Evolutionary conservation across 2,888 invertebrate species (phyloP).

Genomic region (Pseudeuparius sepicola): DNA sequence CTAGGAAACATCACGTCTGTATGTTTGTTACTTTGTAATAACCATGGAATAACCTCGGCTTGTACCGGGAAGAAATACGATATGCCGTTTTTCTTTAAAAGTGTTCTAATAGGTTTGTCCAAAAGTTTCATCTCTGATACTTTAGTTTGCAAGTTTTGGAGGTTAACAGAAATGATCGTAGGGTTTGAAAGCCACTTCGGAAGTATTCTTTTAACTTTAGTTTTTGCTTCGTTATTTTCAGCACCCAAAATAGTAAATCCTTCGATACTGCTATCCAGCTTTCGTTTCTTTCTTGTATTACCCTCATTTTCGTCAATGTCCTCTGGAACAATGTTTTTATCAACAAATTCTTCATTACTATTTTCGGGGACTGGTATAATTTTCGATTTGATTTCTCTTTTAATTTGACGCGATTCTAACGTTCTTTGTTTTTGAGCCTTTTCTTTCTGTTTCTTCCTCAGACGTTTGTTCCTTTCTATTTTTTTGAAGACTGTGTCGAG

Average conservation of each 20-base stretch:
- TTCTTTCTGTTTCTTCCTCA: slow-evolving; percentile 34
- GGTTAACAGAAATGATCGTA: slow-evolving; percentile 61
- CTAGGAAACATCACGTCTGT: slow-evolving; percentile 59
- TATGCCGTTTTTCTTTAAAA: slow-evolving; percentile 60
- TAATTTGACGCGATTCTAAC: slow-evolving; percentile 22
- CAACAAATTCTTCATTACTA: slow-evolving; percentile 27
- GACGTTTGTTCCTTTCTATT: slow-evolving; percentile 48
- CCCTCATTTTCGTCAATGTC: slow-evolving; percentile 9
- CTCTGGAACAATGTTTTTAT: slow-evolving; percentile 15
- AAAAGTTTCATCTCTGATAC: slow-evolving; percentile 51
- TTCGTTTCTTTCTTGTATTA: slow-evolving; percentile 23
- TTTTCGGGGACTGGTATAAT: slow-evolving; percentile 25
- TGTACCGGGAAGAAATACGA: slow-evolving; percentile 79
- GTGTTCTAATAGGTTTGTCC: slow-evolving; percentile 50
- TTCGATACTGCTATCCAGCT: slow-evolving; percentile 33
- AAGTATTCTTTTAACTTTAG: slow-evolving; percentile 61
- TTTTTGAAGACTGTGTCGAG: slow-evolving; percentile 49
- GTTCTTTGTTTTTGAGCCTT: slow-evolving; percentile 24
- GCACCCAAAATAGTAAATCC: slow-evolving; percentile 60
- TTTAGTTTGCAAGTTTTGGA: slow-evolving; percentile 46
- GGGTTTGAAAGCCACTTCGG: slow-evolving; percentile 85
- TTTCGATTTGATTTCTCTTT: slow-evolving; percentile 23
- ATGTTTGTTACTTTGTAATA: slow-evolving; percentile 52
- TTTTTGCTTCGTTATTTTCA: slow-evolving; percentile 48
- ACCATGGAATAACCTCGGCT: slow-evolving; percentile 64